These are phyloP conservation scores for Phenganax subtilis DNA, from an alignment of 92 coral and sea anemone species.

Conservation along the genomic window DNA sequence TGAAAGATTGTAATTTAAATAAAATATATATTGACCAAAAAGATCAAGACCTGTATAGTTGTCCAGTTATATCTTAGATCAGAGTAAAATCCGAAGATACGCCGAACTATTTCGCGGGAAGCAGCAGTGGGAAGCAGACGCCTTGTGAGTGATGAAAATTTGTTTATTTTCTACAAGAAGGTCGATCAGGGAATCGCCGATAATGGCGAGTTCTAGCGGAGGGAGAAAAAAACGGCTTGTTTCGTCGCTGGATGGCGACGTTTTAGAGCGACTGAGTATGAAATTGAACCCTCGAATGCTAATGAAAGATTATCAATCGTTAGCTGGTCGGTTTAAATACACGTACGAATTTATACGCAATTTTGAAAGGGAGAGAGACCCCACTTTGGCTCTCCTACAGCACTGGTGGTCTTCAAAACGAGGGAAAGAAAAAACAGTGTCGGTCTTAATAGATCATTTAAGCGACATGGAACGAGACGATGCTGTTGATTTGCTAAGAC, in stretches of 20 bases:
- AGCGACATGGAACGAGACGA: slow-evolving; percentile 82
- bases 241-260: slow-evolving; percentile 53
- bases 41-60: too few relatives aligned
- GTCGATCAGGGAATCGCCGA: too few relatives aligned
- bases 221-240: slow-evolving; percentile 40
- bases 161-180: too few relatives aligned
- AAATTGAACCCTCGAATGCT: slow-evolving; percentile 80
- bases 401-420: slow-evolving; percentile 66
- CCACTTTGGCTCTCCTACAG: slow-evolving; percentile 59
- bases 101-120: too few relatives aligned
- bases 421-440: slow-evolving; percentile 70
- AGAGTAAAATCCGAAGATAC: too few relatives aligned
- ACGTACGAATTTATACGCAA: slow-evolving; percentile 62
- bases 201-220: slow-evolving; percentile 35
- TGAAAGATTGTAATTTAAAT: too few relatives aligned
- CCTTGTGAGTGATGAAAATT: too few relatives aligned
- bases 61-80: too few relatives aligned
- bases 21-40: too few relatives aligned
- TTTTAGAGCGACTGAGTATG: slow-evolving; percentile 69
- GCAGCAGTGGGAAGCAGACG: too few relatives aligned
- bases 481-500: slow-evolving; percentile 70
- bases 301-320: slow-evolving; percentile 64
- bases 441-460: slow-evolving; percentile 55
- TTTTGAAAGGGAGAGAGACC: slow-evolving; percentile 65
- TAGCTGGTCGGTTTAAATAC: slow-evolving; percentile 75